Evolutionary conservation across 2,113 vertebrate genomes (phyloP), one percentile per base, ranked within the genome.

Genomic region (Bos indicus): DNA sequence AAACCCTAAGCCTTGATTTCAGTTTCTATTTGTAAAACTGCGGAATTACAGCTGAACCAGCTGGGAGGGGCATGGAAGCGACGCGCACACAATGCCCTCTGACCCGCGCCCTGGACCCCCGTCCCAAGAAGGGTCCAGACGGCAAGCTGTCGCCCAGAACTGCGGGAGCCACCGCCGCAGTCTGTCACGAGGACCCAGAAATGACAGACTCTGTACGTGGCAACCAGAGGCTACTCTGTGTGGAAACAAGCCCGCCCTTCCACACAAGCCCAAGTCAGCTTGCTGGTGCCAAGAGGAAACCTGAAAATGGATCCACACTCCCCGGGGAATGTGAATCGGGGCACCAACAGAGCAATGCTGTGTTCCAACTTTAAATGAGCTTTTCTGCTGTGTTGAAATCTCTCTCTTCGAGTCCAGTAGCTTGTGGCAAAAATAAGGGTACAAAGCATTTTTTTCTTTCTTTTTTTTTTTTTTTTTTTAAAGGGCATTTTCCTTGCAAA

Each of bases 101-200:
- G 19, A 67, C 93, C 96, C 17, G 43, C 17, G 48, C 56, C 36
- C 82, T 92, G 88, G 88, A 94, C 90, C 78, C 23, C 3, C 26
- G 17, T 4, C 25, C 92, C n/a, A 46, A 91, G 30, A 60, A 89
- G 54, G 40, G 67, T 86, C 93, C 94, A 91, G 67, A 91, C 21
- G 59, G 96, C 54, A 21, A 57, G 46, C 16, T 52, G 83, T 74
- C 57, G 26, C 36, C 48, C 83, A 93, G 64, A 96, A 89, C 82
- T 3, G 13, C 77, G 48, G 89, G 81, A 88, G 2, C 62, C 13
- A n/a, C 16, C 30, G 2, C 91, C 95, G 92, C 78, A 28, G 15
- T 54, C 85, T 97, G 43, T 74, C 78, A 52, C 48, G 40, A 88
- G 97, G 90, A 94, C 71, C 64, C 95, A 96, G 78, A 95, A 94